Base-by-base conservation (phyloP, 2,888 invertebrate genomes). In the Eristalis pertinax region DNA sequence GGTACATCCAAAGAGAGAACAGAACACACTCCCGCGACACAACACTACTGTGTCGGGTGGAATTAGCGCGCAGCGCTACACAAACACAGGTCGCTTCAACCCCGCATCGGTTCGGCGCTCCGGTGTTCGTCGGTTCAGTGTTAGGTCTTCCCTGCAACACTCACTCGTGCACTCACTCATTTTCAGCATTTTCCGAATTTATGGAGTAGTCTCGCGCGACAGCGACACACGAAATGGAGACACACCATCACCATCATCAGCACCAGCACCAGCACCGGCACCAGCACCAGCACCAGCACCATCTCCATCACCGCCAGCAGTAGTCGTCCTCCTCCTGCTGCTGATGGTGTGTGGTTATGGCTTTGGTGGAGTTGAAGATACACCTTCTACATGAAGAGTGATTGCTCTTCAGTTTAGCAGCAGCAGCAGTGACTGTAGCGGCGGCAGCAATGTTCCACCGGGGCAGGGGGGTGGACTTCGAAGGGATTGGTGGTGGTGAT, bases 1-100 rank as follows among this genome's bases (percentile, higher is more conserved):
- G 87, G 79, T 79, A 87, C 83, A 80, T 73, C 87, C 79, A 75
- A 87, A 87, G 87, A 87, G 87, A 87, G 83, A 83, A 80, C 87
- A 84, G 83, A 83, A 76, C 87, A 87, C 62, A 84, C 86, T 87
- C 86, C 83, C 86, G 86, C 86, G 86, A 87, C 83, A 87, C 76
- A 76, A 50, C 50, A 50, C 50, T 50, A 19, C n/a, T 19, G 50
- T 50, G 50, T 19, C 83, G 72, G 79, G 87, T 68, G 73, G 76
- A 83, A 87, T 87, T 87, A 87, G 84, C 87, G 84, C 87, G 84
- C 79, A 81, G 50, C 35, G 29, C 41, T 69, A 63, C 60, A 78
- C 60, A 78, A 67, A 76, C 50, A 72, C 41, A 60, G 22, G 38
- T 63, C 63, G 56, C 68, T 64, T 85, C 69, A 19, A 50, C 50